These are phyloP conservation scores for Haliclona indistincta DNA, from an alignment of 37 sponge, comb jelly and placozoan species.

Conservation along the genomic window DNA sequence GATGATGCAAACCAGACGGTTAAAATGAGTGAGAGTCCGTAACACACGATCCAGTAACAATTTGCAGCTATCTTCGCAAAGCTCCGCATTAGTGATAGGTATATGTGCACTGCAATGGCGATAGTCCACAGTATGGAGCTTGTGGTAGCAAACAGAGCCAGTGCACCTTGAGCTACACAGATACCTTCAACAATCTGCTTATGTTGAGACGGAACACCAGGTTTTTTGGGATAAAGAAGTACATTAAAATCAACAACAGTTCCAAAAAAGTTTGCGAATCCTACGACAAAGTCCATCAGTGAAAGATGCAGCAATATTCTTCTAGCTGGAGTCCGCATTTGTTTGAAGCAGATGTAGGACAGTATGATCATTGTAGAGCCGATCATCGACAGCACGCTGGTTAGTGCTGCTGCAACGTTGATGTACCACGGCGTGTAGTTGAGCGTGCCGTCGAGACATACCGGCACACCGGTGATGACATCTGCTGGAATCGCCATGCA, in stretches of 20 bases:
- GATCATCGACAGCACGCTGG: conserved; percentile 36
- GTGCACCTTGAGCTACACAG: conserved; percentile 44
- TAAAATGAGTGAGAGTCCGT: conserved; percentile 11
- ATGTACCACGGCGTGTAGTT: neutral
- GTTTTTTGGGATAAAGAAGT: neutral
- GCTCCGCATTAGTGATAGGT: conserved; percentile 9
- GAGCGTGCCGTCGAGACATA: neutral
- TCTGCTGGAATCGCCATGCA: no score
- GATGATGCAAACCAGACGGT: conserved; percentile 11
- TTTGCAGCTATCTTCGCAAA: neutral
- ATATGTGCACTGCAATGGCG: conserved; percentile 53
- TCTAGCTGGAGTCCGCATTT: conserved; percentile 34
- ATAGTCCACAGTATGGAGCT: conserved; percentile 74
- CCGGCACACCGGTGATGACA: neutral
- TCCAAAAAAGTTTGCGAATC: conserved; percentile 46
- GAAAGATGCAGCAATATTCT: conserved; percentile 56
- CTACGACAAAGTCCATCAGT: conserved; percentile 35
- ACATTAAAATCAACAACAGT: conserved; percentile 23
- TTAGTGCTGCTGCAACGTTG: conserved; percentile 12
- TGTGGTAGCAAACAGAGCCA: conserved; percentile 56
- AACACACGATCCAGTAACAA: conserved; percentile 15
- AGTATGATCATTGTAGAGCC: conserved; percentile 47
- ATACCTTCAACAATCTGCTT: neutral
- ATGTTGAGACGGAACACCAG: neutral
- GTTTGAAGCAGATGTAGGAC: conserved; percentile 39